These are phyloP conservation scores for Tachina fera DNA, from an alignment of 2,888 invertebrate species.

Conservation along the genomic window DNA sequence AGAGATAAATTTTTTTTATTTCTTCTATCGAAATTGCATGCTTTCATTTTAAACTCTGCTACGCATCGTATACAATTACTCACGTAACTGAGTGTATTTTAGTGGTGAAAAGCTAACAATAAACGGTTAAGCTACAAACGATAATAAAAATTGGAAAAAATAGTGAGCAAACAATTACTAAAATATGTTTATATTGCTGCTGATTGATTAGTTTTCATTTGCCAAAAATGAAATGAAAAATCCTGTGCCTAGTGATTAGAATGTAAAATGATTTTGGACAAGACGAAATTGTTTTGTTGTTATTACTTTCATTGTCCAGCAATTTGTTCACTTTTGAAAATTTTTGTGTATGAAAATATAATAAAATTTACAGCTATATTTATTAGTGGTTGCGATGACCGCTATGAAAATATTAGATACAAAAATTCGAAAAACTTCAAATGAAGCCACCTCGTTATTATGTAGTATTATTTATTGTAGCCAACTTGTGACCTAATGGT, in stretches of 20 bases:
- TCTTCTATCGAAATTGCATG: background rate
- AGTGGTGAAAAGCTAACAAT: constrained; percentile 1
- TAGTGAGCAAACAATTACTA: constrained; percentile 40
- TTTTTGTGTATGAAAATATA: background rate
- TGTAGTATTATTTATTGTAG: too few relatives aligned
- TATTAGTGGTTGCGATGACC: too few relatives aligned
- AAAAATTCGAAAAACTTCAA: too few relatives aligned
- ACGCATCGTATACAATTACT: background rate
- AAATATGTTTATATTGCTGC: constrained; percentile 46
- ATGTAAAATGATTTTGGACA: constrained; percentile 19
- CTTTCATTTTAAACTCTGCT: background rate
- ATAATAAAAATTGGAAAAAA: constrained; percentile 1
- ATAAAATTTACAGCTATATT: too few relatives aligned
- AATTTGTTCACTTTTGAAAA: background rate
- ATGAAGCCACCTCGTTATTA: too few relatives aligned
- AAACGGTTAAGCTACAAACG: background rate
- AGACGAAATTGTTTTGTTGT: background rate
- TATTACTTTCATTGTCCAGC: background rate
- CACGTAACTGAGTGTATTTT: background rate
- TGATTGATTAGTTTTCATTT: constrained; percentile 62
- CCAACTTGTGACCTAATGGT: too few relatives aligned
- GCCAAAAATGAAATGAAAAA: constrained; percentile 40
- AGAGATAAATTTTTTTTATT: background rate
- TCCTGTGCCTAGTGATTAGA: constrained; percentile 38
- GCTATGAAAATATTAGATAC: too few relatives aligned